Evolutionary conservation across 2,888 invertebrate genomes (phyloP).

Genomic region (Melikaiella ostensackeni): DNA sequence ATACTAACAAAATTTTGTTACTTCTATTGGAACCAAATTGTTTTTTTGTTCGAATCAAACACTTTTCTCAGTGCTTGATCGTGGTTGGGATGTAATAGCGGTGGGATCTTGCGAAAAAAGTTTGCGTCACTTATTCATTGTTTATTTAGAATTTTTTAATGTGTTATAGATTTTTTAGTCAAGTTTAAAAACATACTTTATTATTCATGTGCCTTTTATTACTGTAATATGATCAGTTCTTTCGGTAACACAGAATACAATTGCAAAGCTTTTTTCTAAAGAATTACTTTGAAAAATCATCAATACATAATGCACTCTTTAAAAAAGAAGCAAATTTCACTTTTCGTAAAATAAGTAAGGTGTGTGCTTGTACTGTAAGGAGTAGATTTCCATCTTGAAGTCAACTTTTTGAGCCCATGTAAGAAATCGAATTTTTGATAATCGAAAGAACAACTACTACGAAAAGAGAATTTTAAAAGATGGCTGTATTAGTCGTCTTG

Average conservation of each 20-base stretch:
- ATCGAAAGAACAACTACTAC: background rate
- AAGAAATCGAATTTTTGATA: background rate
- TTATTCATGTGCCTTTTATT: slow-evolving; percentile 14
- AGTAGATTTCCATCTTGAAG: background rate
- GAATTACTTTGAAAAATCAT: background rate
- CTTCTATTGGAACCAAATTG: too few species aligned
- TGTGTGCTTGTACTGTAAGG: background rate
- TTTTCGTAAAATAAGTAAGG: background rate
- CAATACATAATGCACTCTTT: background rate
- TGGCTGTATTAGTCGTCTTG: background rate
- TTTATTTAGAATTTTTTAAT: background rate
- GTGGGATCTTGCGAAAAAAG: background rate
- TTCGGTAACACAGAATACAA: background rate
- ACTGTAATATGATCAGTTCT: background rate
- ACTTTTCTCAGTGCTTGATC: background rate
- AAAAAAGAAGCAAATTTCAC: background rate
- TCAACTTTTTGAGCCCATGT: background rate
- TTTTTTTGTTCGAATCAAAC: too few species aligned
- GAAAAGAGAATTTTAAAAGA: background rate
- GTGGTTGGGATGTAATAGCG: background rate
- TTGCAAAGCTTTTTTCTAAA: background rate
- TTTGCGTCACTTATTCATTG: background rate
- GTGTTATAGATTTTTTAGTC: background rate
- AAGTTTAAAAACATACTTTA: background rate
- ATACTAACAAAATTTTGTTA: too few species aligned